Evolutionary conservation across 2,113 vertebrate genomes (phyloP).

Genomic region (Cavia aperea): DNA sequence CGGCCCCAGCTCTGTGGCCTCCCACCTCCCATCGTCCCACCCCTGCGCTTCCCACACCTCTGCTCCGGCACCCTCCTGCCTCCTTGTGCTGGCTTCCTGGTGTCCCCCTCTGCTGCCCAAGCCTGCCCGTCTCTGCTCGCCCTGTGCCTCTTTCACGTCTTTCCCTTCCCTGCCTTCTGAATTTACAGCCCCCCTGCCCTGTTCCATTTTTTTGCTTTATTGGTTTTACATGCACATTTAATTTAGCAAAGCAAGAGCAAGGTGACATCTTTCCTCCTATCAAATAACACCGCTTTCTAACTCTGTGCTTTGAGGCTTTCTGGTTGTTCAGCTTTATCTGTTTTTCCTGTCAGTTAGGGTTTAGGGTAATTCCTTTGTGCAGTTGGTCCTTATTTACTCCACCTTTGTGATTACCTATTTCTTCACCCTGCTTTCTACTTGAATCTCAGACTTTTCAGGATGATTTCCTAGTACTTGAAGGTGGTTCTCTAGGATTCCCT

Average conservation of each 20-base stretch:
- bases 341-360: neutral
- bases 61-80: neutral
- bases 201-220: neutral
- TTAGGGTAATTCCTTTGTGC: neutral
- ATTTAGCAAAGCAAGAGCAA: neutral
- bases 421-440: neutral
- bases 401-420: neutral
- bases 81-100: too few relatives aligned
- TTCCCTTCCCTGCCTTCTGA: neutral
- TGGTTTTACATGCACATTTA: neutral
- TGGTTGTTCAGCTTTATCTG: neutral
- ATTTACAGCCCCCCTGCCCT: neutral
- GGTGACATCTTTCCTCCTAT: neutral
- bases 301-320: neutral
- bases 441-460: neutral
- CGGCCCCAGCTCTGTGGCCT: accelerated
- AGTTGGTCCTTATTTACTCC: too few relatives aligned
- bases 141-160: neutral
- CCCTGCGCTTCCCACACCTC: neutral
- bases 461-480: neutral
- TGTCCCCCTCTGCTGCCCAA: neutral
- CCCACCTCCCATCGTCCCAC: neutral
- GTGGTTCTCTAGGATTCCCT: neutral
- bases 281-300: neutral
- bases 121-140: neutral